phyloP scores from a whole-genome alignment of 2,888 invertebrate species.

The Eueremaeus valkanovi region DNA sequence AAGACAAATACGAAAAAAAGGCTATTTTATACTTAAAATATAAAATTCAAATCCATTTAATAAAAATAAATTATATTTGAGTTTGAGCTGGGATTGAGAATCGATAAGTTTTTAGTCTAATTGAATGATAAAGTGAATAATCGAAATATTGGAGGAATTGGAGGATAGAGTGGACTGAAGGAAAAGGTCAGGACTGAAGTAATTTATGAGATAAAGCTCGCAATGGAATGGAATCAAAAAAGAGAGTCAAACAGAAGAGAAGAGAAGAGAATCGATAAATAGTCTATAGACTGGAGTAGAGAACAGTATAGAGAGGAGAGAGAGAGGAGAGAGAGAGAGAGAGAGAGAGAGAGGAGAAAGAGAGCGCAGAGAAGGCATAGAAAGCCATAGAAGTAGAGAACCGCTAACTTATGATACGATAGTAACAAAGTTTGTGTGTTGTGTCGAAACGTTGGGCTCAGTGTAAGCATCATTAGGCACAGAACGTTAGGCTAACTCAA shows the following conservation, averaged over 20 bases:
- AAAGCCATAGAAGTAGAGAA: slow-evolving; percentile 5
- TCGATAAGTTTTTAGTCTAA: background rate
- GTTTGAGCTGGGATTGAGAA: background rate
- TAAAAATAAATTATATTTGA: background rate
- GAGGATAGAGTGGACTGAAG: background rate
- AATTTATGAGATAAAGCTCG: slow-evolving; percentile 29
- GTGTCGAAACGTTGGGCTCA: slow-evolving; percentile 28
- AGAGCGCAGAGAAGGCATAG: background rate
- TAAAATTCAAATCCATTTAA: background rate
- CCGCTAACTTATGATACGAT: slow-evolving; percentile 35
- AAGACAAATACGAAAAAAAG: background rate
- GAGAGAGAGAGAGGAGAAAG: background rate
- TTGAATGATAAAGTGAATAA: slow-evolving; percentile 27
- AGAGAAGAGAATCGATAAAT: too few relatives aligned
- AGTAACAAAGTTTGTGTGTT: slow-evolving; percentile 34
- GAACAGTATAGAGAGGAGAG: background rate
- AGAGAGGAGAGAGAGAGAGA: background rate
- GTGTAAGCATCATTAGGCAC: slow-evolving; percentile 36
- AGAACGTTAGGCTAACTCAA: slow-evolving; percentile 4
- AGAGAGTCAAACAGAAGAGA: background rate
- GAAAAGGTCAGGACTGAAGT: slow-evolving; percentile 17
- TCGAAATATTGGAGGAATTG: background rate
- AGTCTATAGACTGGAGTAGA: too few relatives aligned
- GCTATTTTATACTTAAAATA: background rate
- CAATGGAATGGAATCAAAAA: slow-evolving; percentile 17